Base-by-base conservation (phyloP, 2,113 vertebrate genomes). In the Oenanthe oenanthe region DNA sequence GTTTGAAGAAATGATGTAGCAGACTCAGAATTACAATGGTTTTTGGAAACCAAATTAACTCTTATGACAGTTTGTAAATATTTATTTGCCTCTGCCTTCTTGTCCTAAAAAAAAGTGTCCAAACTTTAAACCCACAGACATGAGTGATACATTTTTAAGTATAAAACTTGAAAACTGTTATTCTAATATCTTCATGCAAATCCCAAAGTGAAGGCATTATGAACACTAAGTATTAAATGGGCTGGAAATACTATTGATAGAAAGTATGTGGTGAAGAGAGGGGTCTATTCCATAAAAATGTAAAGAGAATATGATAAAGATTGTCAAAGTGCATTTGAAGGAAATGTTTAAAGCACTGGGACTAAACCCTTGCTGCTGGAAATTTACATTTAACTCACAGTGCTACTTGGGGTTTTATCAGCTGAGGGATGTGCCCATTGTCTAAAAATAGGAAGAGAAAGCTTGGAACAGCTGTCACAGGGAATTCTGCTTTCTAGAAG, bases 381-480 rank as follows among this genome's bases (percentile, higher is more conserved):
- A 86, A 78, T 34, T 62, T 60, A 25, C 73, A 51, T 83, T 81
- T 79, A 74, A 77, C 54, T 74, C 48, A 67, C 6, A 86, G 36
- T 66, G 76, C 60, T 92, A 2, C 60, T 92, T 60, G 63, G 36
- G 63, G 76, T 78, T 74, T 0, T 63, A 81, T 56, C 80, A 51
- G 48, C 43, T 93, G 83, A 88, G 15, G 53, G 80, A 81, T n/a
- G 83, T 86, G 40, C 34, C 56, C 34, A 3, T 13, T 84, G 38
- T 40, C 76, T 95, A 93, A 86, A 95, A 92, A 88, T 74, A 94
- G 88, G 50, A 72, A 79, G 62, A 75, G 77, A 92, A 95, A 82
- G 88, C 72, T 56, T 88, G 53, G 72, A 84, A 60, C 60, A 95
- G 88, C 85, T 89, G 75, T 66, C 60, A n/a, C 15, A 67, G 56